Evolutionary conservation across 37 sponge, comb jelly and placozoan genomes (phyloP).

Genomic region (Chondrilla cf. caribensis): DNA sequence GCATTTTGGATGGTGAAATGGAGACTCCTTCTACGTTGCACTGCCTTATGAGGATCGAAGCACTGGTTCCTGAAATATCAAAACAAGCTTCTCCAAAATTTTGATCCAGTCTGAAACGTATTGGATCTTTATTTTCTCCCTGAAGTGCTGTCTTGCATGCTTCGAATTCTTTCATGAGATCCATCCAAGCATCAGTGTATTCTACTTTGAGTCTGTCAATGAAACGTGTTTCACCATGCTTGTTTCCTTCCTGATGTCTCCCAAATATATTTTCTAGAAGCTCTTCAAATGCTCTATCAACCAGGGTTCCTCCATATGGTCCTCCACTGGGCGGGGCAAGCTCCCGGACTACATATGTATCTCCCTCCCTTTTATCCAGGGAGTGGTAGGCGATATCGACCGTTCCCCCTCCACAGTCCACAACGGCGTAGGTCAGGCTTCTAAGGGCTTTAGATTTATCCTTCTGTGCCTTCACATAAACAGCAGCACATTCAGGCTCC

Average conservation of each 20-base stretch:
- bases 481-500: slow-evolving; percentile 25
- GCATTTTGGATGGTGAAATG: neutral
- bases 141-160: neutral
- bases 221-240: neutral
- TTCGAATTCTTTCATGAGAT: neutral
- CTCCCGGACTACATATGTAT: slow-evolving; percentile 5
- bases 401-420: slow-evolving; percentile 22
- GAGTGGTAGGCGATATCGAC: slow-evolving; percentile 14
- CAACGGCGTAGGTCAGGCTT: neutral
- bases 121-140: neutral
- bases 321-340: slow-evolving; percentile 22
- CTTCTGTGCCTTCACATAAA: neutral
- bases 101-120: neutral
- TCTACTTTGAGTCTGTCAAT: neutral
- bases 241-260: neutral
- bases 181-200: neutral
- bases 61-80: neutral
- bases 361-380: neutral
- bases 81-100: neutral
- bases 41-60: neutral
- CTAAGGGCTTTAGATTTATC: neutral
- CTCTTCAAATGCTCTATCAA: slow-evolving; percentile 7
- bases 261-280: neutral
- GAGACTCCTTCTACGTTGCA: neutral
- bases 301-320: slow-evolving; percentile 16